These are phyloP conservation scores for Malthinus seriepunctatus DNA, from an alignment of 2,888 invertebrate genomes.

Conservation along the genomic window DNA sequence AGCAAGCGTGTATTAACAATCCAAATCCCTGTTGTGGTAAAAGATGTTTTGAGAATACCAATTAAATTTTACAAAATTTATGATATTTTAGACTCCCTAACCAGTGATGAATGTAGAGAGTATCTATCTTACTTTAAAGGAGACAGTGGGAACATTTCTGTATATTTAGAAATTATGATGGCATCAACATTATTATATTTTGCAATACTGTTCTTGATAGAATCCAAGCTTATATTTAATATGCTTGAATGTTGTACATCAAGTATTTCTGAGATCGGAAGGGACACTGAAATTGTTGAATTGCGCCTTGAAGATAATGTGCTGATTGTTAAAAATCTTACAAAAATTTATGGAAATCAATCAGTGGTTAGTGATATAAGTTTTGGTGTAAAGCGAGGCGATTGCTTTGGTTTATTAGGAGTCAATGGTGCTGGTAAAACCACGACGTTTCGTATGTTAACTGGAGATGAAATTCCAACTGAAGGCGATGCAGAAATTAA, in stretches of 20 bases:
- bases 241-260: too few species aligned
- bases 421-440: slow-evolving; percentile 90
- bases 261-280: background rate
- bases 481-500: slow-evolving; percentile 23
- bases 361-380: slow-evolving; percentile 58
- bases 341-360: slow-evolving; percentile 61
- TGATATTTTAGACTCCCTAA: slow-evolving; percentile 8
- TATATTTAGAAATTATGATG: slow-evolving; percentile 11
- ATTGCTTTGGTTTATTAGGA: slow-evolving; percentile 83
- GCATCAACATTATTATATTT: slow-evolving; percentile 16
- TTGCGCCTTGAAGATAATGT: slow-evolving; percentile 52
- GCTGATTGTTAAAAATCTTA: slow-evolving; percentile 62
- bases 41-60: background rate
- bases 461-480: slow-evolving; percentile 59
- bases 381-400: slow-evolving; percentile 69
- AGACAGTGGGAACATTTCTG: background rate
- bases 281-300: too few species aligned
- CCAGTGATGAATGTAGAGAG: slow-evolving; percentile 9
- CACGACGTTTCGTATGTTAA: slow-evolving; percentile 83
- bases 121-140: slow-evolving; percentile 21
- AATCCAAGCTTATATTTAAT: background rate
- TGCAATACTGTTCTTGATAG: slow-evolving; percentile 17
- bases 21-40: slow-evolving; percentile 49
- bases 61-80: background rate
- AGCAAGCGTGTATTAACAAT: slow-evolving; percentile 31